Evolutionary conservation across 2,797 vertebrate genomes (phyloP).

Genomic region (Gymnocypris eckloni): DNA sequence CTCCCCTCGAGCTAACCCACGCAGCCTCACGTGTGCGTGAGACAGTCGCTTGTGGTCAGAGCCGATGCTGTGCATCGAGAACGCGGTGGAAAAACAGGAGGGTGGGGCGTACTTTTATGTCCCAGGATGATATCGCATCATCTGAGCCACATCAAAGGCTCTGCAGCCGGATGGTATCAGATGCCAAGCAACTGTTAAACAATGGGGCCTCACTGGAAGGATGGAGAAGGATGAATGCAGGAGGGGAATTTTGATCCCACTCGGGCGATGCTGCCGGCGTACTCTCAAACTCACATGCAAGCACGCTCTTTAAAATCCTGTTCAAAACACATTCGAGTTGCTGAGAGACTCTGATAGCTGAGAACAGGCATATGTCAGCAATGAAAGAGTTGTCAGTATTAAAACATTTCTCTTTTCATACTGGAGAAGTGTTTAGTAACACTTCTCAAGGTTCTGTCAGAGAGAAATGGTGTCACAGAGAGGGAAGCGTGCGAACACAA

Average conservation of each 20-base stretch:
- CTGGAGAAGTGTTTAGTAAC: constrained; percentile 27
- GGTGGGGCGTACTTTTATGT: constrained; percentile 65
- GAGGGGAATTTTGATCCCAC: constrained; percentile 71
- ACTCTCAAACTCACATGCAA: constrained; percentile 67
- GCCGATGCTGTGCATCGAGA: constrained; percentile 44
- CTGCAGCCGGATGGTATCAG: constrained; percentile 65
- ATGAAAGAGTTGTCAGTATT: constrained; percentile 46
- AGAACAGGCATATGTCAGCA: constrained; percentile 33
- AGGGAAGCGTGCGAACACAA: constrained; percentile 48
- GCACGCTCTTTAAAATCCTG: constrained; percentile 5
- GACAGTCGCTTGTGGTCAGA: constrained; percentile 30
- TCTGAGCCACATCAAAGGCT: constrained; percentile 81
- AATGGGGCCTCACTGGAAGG: constrained; percentile 73
- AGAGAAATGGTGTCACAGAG: constrained; percentile 52
- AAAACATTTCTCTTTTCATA: constrained; percentile 31
- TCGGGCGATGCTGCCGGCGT: constrained; percentile 63
- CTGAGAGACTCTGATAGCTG: constrained; percentile 17
- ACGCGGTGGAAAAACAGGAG: constrained; percentile 54
- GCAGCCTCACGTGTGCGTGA: neutral
- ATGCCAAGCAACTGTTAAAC: constrained; percentile 81
- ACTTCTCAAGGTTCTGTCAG: constrained; percentile 31
- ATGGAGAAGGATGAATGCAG: constrained; percentile 76
- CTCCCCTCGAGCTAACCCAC: constrained; percentile 32
- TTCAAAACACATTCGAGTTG: constrained; percentile 3
- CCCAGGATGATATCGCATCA: constrained; percentile 70